Percentiles rank a stretch among this genome's conserved stretches.
These are phyloP conservation scores for Microcebus griseorufus DNA, from an alignment of 2,113 vertebrate species.

Conservation along the genomic window DNA sequence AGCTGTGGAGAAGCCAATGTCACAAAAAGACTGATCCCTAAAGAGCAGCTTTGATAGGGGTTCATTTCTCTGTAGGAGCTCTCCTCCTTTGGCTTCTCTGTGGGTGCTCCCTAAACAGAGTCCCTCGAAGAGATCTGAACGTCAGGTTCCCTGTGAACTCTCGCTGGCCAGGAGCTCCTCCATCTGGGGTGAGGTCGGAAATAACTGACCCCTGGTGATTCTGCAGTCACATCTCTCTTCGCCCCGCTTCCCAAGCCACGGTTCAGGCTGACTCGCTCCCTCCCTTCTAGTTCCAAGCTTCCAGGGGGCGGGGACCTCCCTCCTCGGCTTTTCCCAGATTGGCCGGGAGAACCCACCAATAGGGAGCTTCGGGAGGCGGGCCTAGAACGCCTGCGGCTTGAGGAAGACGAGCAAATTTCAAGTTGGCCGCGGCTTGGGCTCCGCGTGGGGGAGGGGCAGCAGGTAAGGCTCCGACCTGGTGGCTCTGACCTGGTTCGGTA, in stretches of 20 bases:
- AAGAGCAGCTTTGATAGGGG: neutral
- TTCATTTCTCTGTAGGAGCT: neutral
- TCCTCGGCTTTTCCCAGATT: constrained; percentile 35
- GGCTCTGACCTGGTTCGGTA: neutral
- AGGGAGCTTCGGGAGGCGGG: constrained; percentile 56
- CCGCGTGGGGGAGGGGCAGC: constrained; percentile 53
- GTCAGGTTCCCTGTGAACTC: neutral
- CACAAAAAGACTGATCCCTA: neutral
- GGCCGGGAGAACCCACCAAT: constrained; percentile 64
- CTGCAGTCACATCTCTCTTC: neutral
- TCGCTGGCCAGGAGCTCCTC: neutral
- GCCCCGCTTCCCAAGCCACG: neutral
- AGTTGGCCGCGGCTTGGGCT: constrained; percentile 30
- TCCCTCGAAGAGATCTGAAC: neutral
- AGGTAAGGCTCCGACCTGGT: constrained; percentile 66
- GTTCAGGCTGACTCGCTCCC: neutral
- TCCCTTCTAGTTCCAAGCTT: neutral
- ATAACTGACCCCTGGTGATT: neutral
- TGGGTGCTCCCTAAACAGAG: neutral
- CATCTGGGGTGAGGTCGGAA: neutral
- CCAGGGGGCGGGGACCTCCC: constrained; percentile 46
- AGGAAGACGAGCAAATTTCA: constrained; percentile 39
- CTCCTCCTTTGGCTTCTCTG: neutral
- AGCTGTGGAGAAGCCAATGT: neutral
- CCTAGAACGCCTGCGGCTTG: neutral